These are phyloP conservation scores for Tapirus terrestris DNA, from an alignment of 2,113 vertebrate genomes.

Conservation along the genomic window DNA sequence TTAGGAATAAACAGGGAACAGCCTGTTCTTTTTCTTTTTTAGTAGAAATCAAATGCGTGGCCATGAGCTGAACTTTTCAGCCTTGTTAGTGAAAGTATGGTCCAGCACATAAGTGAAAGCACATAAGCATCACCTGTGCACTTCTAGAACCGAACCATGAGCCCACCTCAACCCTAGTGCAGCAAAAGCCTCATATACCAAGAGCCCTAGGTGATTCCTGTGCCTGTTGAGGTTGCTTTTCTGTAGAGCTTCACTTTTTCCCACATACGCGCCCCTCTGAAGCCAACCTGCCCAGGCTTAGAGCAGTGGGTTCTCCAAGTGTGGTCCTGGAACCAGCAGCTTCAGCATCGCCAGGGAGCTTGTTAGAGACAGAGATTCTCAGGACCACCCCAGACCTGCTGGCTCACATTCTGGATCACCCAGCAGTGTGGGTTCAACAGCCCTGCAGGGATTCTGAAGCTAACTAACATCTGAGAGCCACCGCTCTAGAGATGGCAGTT, in stretches of 20 bases:
- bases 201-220: background rate
- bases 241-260: background rate
- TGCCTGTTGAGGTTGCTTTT: background rate
- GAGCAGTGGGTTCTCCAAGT: background rate
- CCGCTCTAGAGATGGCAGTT: background rate
- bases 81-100: background rate
- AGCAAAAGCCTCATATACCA: background rate
- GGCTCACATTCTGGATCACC: background rate
- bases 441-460: background rate
- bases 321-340: background rate
- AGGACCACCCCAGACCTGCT: fast-evolving
- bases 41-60: background rate
- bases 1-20: background rate
- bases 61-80: background rate
- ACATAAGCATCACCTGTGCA: background rate
- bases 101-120: background rate
- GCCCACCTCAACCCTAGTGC: background rate
- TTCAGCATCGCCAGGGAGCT: background rate
- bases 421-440: background rate
- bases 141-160: background rate
- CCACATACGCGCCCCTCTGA: fast-evolving
- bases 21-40: background rate
- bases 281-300: background rate
- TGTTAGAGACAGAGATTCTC: background rate
- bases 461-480: background rate